Evolutionary conservation across 2,888 invertebrate species (phyloP).

Genomic region (Nomada lathburiana): DNA sequence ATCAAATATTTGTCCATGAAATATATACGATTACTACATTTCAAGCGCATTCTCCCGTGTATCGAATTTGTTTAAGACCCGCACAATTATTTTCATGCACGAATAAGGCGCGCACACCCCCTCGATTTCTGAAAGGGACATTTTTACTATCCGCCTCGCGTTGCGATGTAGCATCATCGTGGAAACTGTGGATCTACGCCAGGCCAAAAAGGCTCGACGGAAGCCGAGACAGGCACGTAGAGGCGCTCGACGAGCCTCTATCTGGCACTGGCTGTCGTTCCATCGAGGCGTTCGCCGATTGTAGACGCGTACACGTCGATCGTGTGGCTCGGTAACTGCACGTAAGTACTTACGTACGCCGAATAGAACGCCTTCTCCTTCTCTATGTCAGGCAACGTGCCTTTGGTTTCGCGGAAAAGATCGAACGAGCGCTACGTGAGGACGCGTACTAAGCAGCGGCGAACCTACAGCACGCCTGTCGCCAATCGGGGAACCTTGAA

Average conservation of each 20-base stretch:
- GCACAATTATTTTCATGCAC: too few relatives aligned
- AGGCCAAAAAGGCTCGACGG: slow-evolving; percentile 52
- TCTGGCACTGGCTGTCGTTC: slow-evolving; percentile 53
- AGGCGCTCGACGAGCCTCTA: slow-evolving; percentile 48
- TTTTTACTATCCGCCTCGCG: slow-evolving; percentile 20
- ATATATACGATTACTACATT: too few relatives aligned
- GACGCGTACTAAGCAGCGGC: slow-evolving; percentile 75
- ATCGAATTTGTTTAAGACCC: too few relatives aligned
- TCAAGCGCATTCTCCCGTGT: too few relatives aligned
- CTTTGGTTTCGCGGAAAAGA: slow-evolving; percentile 81
- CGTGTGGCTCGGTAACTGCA: slow-evolving; percentile 55
- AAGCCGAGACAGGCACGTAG: slow-evolving; percentile 59
- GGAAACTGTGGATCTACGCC: slow-evolving; percentile 36
- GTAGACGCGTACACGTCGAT: slow-evolving; percentile 44
- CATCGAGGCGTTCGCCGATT: slow-evolving; percentile 40
- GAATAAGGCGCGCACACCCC: too few relatives aligned
- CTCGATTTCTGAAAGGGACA: neutral
- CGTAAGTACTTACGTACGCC: slow-evolving; percentile 73
- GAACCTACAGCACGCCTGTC: slow-evolving; percentile 24
- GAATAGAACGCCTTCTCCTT: slow-evolving; percentile 73
- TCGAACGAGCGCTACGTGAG: slow-evolving; percentile 80
- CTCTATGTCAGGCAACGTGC: slow-evolving; percentile 75
- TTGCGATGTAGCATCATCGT: slow-evolving; percentile 11
- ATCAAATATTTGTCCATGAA: too few relatives aligned
- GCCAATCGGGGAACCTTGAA: slow-evolving; percentile 59